These are phyloP conservation scores for Aromia moschata DNA, from an alignment of 2,888 invertebrate genomes.

Conservation along the genomic window DNA sequence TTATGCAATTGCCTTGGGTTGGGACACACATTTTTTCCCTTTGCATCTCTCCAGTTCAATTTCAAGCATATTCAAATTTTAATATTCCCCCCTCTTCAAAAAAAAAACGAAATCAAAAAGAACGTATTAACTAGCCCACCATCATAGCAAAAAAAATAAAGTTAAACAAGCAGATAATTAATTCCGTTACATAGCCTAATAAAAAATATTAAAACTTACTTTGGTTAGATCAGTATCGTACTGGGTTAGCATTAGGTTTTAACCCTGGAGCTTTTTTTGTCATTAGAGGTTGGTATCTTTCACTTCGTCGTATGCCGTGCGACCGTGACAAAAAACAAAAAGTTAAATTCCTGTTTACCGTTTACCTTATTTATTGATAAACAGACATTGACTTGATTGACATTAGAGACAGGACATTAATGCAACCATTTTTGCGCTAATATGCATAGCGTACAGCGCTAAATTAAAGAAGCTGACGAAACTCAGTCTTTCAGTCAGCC, in stretches of 20 bases:
- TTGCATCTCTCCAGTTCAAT: no score
- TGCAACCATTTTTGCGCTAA: neutral
- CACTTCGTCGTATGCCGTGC: conserved; percentile 1
- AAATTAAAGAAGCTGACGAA: neutral
- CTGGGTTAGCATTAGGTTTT: neutral
- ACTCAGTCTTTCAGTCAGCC: neutral
- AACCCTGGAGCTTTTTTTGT: conserved; percentile 13
- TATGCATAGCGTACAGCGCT: no score
- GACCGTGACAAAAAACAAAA: conserved; percentile 7
- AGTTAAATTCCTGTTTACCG: neutral
- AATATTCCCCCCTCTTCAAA: no score
- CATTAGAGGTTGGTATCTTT: conserved; percentile 16
- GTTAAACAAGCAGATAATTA: neutral
- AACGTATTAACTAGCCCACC: no score
- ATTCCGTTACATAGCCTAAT: neutral
- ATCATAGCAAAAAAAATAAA: no score
- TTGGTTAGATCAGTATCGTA: neutral
- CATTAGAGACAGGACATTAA: neutral
- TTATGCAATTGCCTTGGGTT: no score
- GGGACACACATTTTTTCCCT: no score
- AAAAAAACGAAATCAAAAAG: no score
- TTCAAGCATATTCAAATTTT: no score
- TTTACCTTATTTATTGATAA: neutral
- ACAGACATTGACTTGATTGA: neutral
- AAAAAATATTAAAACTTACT: neutral